phyloP scores from a whole-genome alignment of 2,888 invertebrate species.

The Pachliopta kotzebuea region DNA sequence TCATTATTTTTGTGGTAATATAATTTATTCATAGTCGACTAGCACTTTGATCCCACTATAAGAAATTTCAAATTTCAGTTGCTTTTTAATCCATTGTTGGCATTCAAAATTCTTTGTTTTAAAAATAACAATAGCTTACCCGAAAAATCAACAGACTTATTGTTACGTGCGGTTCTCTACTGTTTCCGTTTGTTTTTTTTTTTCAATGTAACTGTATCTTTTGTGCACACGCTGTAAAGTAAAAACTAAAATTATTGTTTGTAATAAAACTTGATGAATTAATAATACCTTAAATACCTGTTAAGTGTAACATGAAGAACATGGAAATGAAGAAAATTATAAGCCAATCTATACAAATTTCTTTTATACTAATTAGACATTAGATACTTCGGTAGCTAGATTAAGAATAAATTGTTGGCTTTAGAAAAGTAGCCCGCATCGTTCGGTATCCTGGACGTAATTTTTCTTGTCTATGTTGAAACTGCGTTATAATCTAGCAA shows the following conservation, averaged over 20 bases:
- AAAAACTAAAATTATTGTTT: neutral
- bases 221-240: neutral
- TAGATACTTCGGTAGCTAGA: too few relatives aligned
- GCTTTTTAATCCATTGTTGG: constrained; percentile 6
- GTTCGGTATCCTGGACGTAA: too few relatives aligned
- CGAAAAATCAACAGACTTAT: constrained; percentile 26
- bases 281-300: too few relatives aligned
- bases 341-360: too few relatives aligned
- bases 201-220: constrained; percentile 8
- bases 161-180: constrained; percentile 6
- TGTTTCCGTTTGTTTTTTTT: constrained; percentile 6
- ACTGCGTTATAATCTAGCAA: too few relatives aligned
- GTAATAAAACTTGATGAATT: neutral
- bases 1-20: neutral
- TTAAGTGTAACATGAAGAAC: too few relatives aligned
- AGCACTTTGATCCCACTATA: constrained; percentile 5
- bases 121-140: constrained; percentile 22
- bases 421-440: too few relatives aligned
- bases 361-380: too few relatives aligned
- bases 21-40: neutral
- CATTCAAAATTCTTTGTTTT: constrained; percentile 17
- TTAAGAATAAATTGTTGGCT: too few relatives aligned
- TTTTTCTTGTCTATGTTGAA: too few relatives aligned
- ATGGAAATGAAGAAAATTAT: too few relatives aligned
- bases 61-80: constrained; percentile 14